Base-by-base conservation (phyloP, 1,140 invertebrate species). In the Parapsyche elsis region DNA sequence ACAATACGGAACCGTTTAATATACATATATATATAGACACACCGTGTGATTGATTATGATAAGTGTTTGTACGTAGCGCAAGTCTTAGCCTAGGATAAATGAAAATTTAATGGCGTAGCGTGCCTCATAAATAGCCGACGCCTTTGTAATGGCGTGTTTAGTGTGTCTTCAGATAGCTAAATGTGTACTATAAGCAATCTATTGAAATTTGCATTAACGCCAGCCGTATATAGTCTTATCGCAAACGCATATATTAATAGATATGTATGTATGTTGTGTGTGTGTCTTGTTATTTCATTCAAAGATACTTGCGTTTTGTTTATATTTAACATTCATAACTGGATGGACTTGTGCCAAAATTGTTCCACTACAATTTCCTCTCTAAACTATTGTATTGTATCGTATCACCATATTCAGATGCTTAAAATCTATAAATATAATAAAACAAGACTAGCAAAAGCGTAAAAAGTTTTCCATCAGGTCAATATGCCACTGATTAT, bases 161-260 rank as follows among this genome's bases (percentile, higher is more conserved):
- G 59, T 61, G 14, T 61, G 16, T 16, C 49, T 53, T 53, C 16
- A 53, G 49, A 53, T 53, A 53, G 16, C 49, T 53, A 12, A 53
- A 53, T 53, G 16, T 53, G 16, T 53, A 53, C n/a, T 26, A 26
- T 67, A 26, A n/a, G 64, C 64, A 67, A 67, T 67, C 64, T 67
- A 67, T 67, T 67, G 64, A 67, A 67, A 26, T 67, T 67, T 67
- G 64, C 64, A 67, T 67, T 67, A 67, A 67, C 64, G 5, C 19
- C 7, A 24, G 64, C 26, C 64, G 64, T 19, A 5, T n/a, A n/a
- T n/a, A n/a, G 57, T 19, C n/a, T 19, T 16, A 16, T 61, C 57
- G 57, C 57, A 16, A 16, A 21, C 57, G 57, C 57, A 21, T 19
- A 61, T 61, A 38, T n/a, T n/a, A n/a, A n/a, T n/a, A n/a, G n/a